Conservation (phyloP, 2,888 invertebrate genomes). For the Cataglyphis cursor region DNA sequence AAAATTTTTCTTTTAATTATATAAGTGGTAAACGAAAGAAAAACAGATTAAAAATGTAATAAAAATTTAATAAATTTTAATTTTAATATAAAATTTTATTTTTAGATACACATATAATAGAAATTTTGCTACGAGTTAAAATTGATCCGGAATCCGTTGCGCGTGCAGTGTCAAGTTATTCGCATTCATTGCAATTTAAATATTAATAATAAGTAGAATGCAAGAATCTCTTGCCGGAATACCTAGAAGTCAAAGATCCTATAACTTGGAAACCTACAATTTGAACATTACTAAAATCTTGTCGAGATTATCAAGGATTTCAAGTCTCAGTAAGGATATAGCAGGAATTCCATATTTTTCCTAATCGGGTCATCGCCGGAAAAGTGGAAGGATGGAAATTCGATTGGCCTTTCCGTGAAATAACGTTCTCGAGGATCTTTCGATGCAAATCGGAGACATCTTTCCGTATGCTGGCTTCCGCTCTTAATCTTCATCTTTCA, state of each 20-base stretch:
- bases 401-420: conserved; percentile 48
- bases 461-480: conserved; percentile 52
- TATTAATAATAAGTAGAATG: not conserved
- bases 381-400: conserved; percentile 44
- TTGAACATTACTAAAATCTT: conserved; percentile 10
- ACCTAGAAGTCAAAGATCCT: not conserved
- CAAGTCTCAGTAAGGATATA: not conserved
- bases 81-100: not conserved
- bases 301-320: not conserved
- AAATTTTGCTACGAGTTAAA: not conserved
- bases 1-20: not conserved
- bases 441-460: conserved; percentile 66
- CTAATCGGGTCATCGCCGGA: conserved; percentile 14
- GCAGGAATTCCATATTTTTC: conserved; percentile 19
- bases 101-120: not conserved
- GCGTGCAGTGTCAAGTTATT: not conserved
- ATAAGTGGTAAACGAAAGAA: not conserved
- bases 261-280: not conserved
- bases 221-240: not conserved
- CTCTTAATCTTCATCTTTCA: conserved; percentile 70
- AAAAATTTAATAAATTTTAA: not conserved
- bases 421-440: conserved; percentile 23
- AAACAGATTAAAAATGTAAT: not conserved
- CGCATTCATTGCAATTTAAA: not conserved
- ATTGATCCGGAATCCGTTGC: not conserved